Evolutionary conservation across 2,797 vertebrate species (phyloP).

Genomic region (Tangara arthus): DNA sequence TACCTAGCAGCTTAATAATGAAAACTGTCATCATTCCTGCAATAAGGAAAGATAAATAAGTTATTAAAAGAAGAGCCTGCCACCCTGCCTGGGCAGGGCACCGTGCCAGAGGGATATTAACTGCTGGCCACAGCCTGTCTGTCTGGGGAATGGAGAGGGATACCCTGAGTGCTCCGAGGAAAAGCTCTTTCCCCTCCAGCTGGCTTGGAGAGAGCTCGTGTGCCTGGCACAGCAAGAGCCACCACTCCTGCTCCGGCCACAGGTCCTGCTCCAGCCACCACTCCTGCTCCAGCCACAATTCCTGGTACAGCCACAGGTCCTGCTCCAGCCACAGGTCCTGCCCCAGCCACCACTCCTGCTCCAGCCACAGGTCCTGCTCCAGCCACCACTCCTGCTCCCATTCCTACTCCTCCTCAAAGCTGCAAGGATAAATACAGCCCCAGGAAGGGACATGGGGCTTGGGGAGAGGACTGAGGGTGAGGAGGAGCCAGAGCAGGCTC

Average conservation of each 20-base stretch:
- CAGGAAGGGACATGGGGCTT: not conserved
- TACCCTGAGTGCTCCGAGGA: not conserved
- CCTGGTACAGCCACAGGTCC: not conserved
- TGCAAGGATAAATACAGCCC: not conserved
- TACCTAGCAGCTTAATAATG: constrained; percentile 69
- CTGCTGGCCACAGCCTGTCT: constrained; percentile 7
- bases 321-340: not conserved
- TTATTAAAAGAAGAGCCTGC: constrained; percentile 55
- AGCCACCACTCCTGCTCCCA: not conserved
- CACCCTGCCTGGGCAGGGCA: constrained; percentile 50
- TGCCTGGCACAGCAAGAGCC: not conserved
- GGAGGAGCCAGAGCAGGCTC: not conserved
- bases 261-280: not conserved
- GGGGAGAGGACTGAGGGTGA: not conserved
- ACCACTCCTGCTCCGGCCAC: not conserved
- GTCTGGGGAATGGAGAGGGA: not conserved
- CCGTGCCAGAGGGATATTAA: constrained; percentile 38
- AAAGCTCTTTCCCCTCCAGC: not conserved
- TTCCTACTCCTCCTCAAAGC: not conserved
- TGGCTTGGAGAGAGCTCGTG: not conserved
- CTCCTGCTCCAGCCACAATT: not conserved
- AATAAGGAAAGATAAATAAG: constrained; percentile 74
- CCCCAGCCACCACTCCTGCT: not conserved
- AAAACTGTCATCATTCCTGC: constrained; percentile 69
- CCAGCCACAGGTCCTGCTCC: not conserved